phyloP scores from a whole-genome alignment of 2,797 vertebrate genomes.

The Gobionotothen gibberifrons region DNA sequence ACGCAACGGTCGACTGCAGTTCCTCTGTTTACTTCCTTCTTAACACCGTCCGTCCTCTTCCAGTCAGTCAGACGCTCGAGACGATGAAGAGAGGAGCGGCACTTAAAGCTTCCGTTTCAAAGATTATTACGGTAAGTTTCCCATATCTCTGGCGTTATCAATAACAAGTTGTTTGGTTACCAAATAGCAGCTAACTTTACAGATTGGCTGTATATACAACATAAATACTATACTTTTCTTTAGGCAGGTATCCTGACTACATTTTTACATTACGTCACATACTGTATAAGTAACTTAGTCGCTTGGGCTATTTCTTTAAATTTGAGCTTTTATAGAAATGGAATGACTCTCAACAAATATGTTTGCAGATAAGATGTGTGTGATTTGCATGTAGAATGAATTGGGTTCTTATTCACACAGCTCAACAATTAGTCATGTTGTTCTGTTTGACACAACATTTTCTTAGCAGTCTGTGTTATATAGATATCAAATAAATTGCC shows the following conservation, averaged over 20 bases:
- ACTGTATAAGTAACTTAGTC: neutral
- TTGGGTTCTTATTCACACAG: neutral
- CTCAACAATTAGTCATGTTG: neutral
- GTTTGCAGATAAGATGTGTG: neutral
- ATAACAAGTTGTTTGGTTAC: neutral
- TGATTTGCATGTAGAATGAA: constrained; percentile 7
- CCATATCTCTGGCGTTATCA: neutral
- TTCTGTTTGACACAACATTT: neutral
- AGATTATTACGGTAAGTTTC: constrained; percentile 24
- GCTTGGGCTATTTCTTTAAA: neutral
- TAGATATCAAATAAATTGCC: constrained; percentile 3
- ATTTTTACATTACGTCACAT: neutral
- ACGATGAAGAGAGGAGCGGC: neutral
- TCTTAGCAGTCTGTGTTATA: constrained; percentile 10
- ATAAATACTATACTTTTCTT: neutral
- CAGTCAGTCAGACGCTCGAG: constrained; percentile 8
- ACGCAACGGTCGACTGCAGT: constrained; percentile 6
- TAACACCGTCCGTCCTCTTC: rapidly evolving
- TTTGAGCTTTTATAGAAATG: neutral
- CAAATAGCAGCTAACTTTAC: neutral
- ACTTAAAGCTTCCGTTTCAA: neutral
- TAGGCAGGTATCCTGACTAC: neutral
- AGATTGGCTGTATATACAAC: neutral
- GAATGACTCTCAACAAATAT: neutral
- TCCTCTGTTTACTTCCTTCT: constrained; percentile 64